phyloP scores from a whole-genome alignment of 2,797 vertebrate species.

The Masticophis lateralis region DNA sequence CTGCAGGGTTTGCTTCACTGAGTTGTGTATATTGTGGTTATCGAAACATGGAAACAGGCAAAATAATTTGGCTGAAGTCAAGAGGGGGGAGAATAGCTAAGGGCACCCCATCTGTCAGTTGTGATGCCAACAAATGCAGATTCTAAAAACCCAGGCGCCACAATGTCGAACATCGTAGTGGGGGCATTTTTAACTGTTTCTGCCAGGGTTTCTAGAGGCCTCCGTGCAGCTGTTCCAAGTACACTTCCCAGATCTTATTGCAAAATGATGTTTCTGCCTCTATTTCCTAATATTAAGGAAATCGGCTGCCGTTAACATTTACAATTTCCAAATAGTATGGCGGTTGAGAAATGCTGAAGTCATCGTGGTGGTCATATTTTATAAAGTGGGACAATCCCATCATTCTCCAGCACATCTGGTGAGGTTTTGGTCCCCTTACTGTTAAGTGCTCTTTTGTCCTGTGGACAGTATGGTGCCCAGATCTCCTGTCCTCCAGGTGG shows the following conservation, averaged over 20 bases:
- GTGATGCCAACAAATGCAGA: neutral
- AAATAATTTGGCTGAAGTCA: neutral
- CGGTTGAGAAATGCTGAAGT: neutral
- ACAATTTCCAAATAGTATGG: neutral
- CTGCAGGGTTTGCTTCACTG: neutral
- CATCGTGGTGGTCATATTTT: neutral
- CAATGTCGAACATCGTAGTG: neutral
- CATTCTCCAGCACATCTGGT: neutral
- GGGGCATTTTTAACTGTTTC: neutral
- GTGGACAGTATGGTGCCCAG: neutral
- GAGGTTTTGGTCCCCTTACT: neutral
- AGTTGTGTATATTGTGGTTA: neutral
- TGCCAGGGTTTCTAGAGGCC: accelerated
- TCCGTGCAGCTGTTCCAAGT: neutral
- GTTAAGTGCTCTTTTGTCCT: neutral
- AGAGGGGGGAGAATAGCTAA: neutral
- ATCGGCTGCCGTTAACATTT: neutral
- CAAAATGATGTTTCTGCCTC: neutral
- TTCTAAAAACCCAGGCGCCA: accelerated
- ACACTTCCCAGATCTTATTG: neutral
- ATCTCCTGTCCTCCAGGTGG: neutral
- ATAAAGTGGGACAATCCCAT: neutral
- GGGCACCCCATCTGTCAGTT: neutral
- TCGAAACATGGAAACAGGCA: neutral
- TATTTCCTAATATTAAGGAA: neutral